Percentiles rank a stretch among this genome's conserved stretches.
These are phyloP conservation scores for Eristalis arbustorum DNA, from an alignment of 2,888 invertebrate genomes.

Conservation along the genomic window DNA sequence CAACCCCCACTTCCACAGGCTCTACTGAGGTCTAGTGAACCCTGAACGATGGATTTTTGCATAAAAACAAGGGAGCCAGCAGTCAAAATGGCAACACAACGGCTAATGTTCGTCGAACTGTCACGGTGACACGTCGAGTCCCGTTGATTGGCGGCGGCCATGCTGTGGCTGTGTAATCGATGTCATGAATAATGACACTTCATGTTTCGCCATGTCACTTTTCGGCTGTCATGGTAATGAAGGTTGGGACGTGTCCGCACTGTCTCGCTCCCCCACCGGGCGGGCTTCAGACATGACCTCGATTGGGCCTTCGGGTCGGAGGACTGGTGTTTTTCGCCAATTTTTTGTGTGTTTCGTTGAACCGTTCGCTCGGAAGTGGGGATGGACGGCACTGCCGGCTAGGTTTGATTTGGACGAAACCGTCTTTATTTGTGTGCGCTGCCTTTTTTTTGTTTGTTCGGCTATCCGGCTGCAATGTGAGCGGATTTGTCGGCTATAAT, in stretches of 20 bases:
- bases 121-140: constrained; percentile 8
- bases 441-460: neutral
- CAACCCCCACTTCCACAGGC: neutral
- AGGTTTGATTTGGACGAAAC: constrained; percentile 14
- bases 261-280: too few relatives aligned
- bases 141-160: constrained; percentile 42
- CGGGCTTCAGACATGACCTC: neutral
- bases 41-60: constrained; percentile 50
- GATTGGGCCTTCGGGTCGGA: neutral
- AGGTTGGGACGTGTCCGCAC: too few relatives aligned
- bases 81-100: constrained; percentile 41
- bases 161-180: constrained; percentile 39
- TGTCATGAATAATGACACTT: constrained; percentile 47
- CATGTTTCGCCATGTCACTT: constrained; percentile 28
- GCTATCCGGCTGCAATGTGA: constrained; percentile 9
- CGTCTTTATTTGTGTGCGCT: neutral
- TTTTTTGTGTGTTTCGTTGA: constrained; percentile 13
- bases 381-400: neutral
- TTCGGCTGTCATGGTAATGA: constrained; percentile 50
- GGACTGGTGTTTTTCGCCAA: neutral
- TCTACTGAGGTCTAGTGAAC: constrained; percentile 31
- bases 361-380: constrained; percentile 13
- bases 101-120: neutral
- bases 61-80: constrained; percentile 30
- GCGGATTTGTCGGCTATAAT: constrained; percentile 48